Conservation (phyloP, 2,888 invertebrate genomes). For the Parthenolecanium corni region DNA sequence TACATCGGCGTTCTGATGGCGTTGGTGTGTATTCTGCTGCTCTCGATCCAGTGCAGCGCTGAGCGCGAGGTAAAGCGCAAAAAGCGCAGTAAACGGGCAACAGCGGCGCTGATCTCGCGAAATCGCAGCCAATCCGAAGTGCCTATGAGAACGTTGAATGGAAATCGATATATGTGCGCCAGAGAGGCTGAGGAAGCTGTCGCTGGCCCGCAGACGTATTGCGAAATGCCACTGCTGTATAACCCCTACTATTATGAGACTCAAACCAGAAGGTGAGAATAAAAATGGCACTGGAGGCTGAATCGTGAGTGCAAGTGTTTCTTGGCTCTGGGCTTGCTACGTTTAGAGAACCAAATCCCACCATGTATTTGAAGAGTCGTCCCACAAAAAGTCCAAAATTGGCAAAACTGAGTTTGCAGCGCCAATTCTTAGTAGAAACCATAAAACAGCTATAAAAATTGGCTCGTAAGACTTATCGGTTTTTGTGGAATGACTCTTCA, state of each 20-base stretch:
- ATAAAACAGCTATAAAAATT: too few species aligned
- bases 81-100: constrained; percentile 41
- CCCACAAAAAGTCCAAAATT: too few species aligned
- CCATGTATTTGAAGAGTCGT: too few species aligned
- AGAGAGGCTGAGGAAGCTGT: background rate
- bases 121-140: constrained; percentile 23
- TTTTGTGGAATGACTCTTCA: too few species aligned
- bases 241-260: constrained; percentile 26
- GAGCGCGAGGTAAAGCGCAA: constrained; percentile 39
- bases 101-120: constrained; percentile 36
- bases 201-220: background rate
- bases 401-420: too few species aligned
- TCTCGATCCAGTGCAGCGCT: constrained; percentile 54
- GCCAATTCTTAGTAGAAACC: too few species aligned
- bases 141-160: constrained; percentile 17
- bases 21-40: constrained; percentile 49
- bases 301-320: background rate
- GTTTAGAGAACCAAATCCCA: too few species aligned
- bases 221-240: constrained; percentile 2
- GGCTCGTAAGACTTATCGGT: too few species aligned
- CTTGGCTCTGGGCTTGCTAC: too few species aligned
- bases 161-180: background rate
- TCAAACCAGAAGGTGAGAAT: constrained; percentile 3
- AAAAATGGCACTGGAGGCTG: too few species aligned
- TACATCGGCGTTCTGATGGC: constrained; percentile 54